Evolutionary conservation across 2,888 invertebrate genomes (phyloP).

Genomic region (Cryptops parisi): DNA sequence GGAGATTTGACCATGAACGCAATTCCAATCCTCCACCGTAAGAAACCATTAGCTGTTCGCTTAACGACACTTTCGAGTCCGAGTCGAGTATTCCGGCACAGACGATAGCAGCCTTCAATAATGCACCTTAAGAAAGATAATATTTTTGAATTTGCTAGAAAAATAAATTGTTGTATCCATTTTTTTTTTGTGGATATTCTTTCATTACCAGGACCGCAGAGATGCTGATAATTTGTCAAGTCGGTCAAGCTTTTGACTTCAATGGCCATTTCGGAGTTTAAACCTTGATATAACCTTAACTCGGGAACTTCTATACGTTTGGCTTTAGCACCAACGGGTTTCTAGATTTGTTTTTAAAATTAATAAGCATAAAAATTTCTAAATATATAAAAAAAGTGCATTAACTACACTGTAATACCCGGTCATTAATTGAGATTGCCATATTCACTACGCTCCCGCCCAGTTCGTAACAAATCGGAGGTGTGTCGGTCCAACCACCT

Average conservation of each 20-base stretch:
- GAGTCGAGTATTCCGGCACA: slow-evolving; percentile 32
- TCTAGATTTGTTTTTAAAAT: slow-evolving; percentile 24
- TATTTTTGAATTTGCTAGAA: too few species aligned
- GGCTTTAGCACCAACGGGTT: slow-evolving; percentile 35
- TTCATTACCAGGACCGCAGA: slow-evolving; percentile 30
- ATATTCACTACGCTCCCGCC: slow-evolving; percentile 37
- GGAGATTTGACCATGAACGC: slow-evolving; percentile 35
- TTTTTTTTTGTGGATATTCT: too few species aligned
- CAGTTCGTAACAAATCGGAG: slow-evolving; percentile 41
- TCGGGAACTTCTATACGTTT: slow-evolving; percentile 29
- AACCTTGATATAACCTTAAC: slow-evolving; percentile 15
- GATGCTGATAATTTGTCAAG: slow-evolving; percentile 33
- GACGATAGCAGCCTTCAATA: slow-evolving; percentile 36
- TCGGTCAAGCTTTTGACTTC: slow-evolving; percentile 25
- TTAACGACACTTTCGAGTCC: slow-evolving; percentile 18
- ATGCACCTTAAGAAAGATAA: slow-evolving; percentile 28
- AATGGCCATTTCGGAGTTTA: neutral
- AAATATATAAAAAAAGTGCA: neutral
- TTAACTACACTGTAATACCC: slow-evolving; percentile 19
- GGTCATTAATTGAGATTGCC: slow-evolving; percentile 36
- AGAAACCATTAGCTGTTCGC: slow-evolving; percentile 25
- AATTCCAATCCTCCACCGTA: slow-evolving; percentile 35
- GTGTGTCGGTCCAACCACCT: slow-evolving; percentile 44
- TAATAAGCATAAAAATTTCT: neutral
- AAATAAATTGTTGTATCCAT: too few species aligned